phyloP scores from a whole-genome alignment of 2,113 vertebrate genomes.

The Cariama cristata region DNA sequence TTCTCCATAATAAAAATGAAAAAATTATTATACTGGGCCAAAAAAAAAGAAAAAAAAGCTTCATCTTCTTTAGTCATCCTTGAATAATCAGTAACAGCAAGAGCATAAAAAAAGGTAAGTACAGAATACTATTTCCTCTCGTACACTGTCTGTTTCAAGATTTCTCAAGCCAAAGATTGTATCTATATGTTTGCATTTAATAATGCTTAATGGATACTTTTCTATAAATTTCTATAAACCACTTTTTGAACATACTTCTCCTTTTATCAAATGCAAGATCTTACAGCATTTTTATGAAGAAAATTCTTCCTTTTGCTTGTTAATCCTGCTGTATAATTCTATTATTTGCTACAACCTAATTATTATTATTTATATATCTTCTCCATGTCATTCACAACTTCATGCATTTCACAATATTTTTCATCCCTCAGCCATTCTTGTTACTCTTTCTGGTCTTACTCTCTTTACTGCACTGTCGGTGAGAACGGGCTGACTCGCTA shows the following conservation, averaged over 20 bases:
- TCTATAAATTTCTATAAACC: not conserved
- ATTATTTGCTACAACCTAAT: not conserved
- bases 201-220: not conserved
- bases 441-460: not conserved
- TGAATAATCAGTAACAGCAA: not conserved
- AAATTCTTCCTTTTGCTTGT: not conserved
- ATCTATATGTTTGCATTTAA: not conserved
- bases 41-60: not conserved
- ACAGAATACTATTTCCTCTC: not conserved
- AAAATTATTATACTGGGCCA: fast-evolving
- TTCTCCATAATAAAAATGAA: not conserved
- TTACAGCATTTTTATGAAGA: not conserved
- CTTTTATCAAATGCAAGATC: not conserved
- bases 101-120: not conserved
- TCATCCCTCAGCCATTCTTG: not conserved
- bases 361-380: not conserved
- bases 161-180: not conserved
- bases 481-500: not conserved
- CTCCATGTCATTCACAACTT: not conserved
- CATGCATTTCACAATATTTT: not conserved
- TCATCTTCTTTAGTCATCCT: not conserved
- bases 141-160: not conserved
- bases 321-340: not conserved
- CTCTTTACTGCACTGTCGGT: not conserved
- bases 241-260: not conserved